Base-by-base conservation (phyloP, 2,797 vertebrate genomes). In the Pseudochaenichthys georgianus region DNA sequence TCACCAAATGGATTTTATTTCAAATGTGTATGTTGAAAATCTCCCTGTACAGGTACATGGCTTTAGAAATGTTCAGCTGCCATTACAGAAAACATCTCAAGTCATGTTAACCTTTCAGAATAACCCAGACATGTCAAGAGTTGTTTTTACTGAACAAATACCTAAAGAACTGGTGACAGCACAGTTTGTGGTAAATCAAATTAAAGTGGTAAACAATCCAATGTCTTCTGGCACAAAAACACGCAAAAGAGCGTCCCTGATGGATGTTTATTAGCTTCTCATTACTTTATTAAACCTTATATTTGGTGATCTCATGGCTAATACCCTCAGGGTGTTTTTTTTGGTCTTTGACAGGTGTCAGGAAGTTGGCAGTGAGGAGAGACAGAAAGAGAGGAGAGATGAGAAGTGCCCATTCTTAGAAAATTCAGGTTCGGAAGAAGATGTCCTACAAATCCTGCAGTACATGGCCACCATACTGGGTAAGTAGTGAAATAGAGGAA, bases 381-480 rank as follows among this genome's bases (percentile, higher is more conserved):
- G 93, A 79, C 94, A 93, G 84, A 84, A 92, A 82, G 94, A 97
- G 57, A 95, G 94, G 87, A 96, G 94, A 84, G 95, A 97, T 42
- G 96, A 97, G 77, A 97, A 96, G 93, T 98, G 96, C 86, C 94
- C 94, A 48, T 96, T 96, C 87, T 92, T 96, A 64, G 97, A 97
- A 88, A 96, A 95, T 85, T 95, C 96, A 83, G 96, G 94, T 83
- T 96, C 95, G 66, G 97, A 97, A 83, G 93, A 96, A 85, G 97
- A 98, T 77, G 94, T 99, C 90, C 96, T 97, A 93, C 97, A 96
- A 95, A 97, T 98, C 90, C 96, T 99, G 52, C 97, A 97, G 88
- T 97, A 97, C 87, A 96, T 96, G 3, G 97, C 97, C 73, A 97
- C 97, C 77, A 92, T 98, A 87, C 95, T 99, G 62, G 97, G 98